Conservation (phyloP, 2,797 vertebrate species). For the Pseudotriccus pelzelni region DNA sequence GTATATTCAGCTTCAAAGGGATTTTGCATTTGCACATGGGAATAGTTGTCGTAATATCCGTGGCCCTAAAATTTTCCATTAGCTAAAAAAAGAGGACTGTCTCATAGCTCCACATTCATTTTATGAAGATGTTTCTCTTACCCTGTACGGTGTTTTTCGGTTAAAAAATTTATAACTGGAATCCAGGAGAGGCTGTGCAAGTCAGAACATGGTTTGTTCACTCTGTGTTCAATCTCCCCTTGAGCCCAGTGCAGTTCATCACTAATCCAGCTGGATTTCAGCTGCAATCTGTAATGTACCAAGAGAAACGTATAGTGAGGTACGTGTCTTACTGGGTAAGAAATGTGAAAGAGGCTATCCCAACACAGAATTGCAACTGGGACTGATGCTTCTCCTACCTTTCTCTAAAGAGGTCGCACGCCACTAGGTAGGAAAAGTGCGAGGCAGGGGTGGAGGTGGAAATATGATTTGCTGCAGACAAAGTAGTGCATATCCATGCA, state of each 20-base stretch:
- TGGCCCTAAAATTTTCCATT: background rate
- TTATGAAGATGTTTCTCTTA: background rate
- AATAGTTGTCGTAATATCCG: background rate
- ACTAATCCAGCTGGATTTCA: constrained; percentile 20
- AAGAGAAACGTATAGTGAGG: background rate
- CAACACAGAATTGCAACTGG: background rate
- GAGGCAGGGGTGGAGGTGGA: background rate
- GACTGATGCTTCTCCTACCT: background rate
- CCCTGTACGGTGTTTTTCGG: background rate
- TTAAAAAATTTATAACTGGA: background rate
- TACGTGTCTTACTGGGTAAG: background rate
- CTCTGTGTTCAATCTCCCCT: background rate
- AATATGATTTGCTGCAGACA: accelerated
- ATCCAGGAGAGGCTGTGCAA: background rate
- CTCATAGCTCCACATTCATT: background rate
- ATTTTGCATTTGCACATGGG: background rate
- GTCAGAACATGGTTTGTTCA: background rate
- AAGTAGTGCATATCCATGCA: background rate
- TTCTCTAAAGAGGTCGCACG: accelerated
- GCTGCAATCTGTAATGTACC: background rate
- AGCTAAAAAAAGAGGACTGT: background rate
- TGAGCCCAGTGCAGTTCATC: background rate
- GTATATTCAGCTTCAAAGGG: background rate
- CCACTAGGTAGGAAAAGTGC: background rate
- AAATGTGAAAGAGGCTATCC: background rate